These are phyloP conservation scores for Dasyornis broadbenti DNA, from an alignment of 2,113 vertebrate genomes.

Conservation along the genomic window DNA sequence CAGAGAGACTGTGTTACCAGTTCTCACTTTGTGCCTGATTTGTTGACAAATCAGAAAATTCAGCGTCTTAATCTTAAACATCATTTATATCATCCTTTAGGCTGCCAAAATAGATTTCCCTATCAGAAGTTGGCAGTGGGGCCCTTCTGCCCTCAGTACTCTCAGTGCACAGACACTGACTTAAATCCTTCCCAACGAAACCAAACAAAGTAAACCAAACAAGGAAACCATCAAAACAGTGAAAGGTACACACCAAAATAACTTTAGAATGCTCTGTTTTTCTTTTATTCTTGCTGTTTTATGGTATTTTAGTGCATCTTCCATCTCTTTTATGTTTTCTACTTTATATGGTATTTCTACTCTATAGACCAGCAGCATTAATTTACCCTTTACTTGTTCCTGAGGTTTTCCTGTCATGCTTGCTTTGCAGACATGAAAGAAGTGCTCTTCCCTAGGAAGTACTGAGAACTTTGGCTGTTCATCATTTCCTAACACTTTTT, in stretches of 20 bases:
- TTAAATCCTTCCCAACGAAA: background rate
- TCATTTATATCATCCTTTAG: background rate
- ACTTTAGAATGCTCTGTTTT: background rate
- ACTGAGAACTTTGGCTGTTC: background rate
- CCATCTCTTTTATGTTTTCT: background rate
- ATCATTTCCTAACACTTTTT: background rate
- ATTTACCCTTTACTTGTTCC: background rate
- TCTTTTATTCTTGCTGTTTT: background rate
- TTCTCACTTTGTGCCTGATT: background rate
- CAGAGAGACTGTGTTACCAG: background rate
- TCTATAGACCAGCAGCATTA: background rate
- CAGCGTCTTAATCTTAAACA: background rate
- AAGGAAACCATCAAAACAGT: background rate
- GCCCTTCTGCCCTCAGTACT: background rate
- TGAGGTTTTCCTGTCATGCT: background rate
- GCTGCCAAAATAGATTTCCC: background rate
- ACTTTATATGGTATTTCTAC: background rate
- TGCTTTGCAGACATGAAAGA: background rate
- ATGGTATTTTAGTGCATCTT: background rate
- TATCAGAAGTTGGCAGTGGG: background rate
- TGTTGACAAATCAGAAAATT: background rate
- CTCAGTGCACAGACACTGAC: background rate
- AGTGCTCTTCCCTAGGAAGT: background rate
- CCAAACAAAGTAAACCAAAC: background rate
- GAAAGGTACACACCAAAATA: background rate